Conservation (phyloP, 1,140 invertebrate species). For the Drosophila ananassae region DNA sequence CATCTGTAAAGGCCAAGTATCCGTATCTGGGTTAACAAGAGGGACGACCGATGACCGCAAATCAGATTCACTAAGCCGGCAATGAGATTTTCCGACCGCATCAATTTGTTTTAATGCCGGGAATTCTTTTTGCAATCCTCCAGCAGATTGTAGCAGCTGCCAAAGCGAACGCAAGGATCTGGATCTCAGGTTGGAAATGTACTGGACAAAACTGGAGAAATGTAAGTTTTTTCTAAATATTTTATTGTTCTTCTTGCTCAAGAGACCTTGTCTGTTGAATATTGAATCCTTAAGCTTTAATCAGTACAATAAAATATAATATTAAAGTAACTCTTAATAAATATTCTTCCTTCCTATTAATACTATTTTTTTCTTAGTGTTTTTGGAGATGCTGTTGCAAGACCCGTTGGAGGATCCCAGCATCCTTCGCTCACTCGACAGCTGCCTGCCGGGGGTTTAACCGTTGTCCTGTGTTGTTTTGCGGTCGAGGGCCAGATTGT, state of each 20-base stretch:
- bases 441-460: slow-evolving; percentile 43
- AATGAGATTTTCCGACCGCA: slow-evolving; percentile 60
- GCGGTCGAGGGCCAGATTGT: slow-evolving; percentile 70
- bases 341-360: too few relatives aligned
- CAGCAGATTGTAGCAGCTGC: slow-evolving; percentile 73
- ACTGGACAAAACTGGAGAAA: slow-evolving; percentile 1
- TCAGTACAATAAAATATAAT: too few relatives aligned
- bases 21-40: slow-evolving; percentile 68
- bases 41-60: slow-evolving; percentile 58
- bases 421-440: slow-evolving; percentile 56
- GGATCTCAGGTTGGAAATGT: slow-evolving; percentile 1
- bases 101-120: slow-evolving; percentile 44
- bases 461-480: slow-evolving; percentile 54
- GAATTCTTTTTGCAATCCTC: slow-evolving; percentile 41
- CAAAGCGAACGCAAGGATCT: slow-evolving; percentile 22
- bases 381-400: slow-evolving; percentile 2
- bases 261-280: too few relatives aligned
- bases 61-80: slow-evolving; percentile 75
- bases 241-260: too few relatives aligned
- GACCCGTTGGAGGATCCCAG: slow-evolving; percentile 29
- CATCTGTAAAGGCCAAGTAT: slow-evolving; percentile 25
- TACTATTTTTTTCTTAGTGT: not conserved
- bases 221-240: too few relatives aligned
- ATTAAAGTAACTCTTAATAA: too few relatives aligned
- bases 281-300: too few relatives aligned